Evolutionary conservation across 1,140 invertebrate genomes (phyloP), one percentile per base, ranked within the genome.

Genomic region (Macrotrachela quadricornifera): DNA sequence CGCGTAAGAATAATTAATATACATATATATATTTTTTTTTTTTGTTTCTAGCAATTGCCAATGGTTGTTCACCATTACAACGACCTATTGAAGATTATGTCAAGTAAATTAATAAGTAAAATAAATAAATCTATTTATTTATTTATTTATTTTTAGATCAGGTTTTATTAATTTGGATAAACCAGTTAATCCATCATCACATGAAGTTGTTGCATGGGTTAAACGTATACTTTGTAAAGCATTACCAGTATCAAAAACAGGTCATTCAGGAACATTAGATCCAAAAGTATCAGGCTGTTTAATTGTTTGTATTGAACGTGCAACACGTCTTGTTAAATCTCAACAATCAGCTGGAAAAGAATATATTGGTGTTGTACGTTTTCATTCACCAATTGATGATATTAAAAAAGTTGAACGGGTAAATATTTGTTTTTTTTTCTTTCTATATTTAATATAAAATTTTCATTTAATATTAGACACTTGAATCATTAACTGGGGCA

Each of bases 201-300:
- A 99, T 67, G 94, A 99, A 74, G 88, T 99, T 39, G 94, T 99
- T 0, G 86, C 94, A 13, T 99, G 92, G 92, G 85, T 99, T 52
- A 99, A 99, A 68, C 74, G 86, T 54, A 97, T 99, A 60, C 21
- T 30, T 4, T 30, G 21, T 30, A 30, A 30, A 30, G 21, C 21
- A 30, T 71, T 99, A 9, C 82, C 83, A 64, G 85, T 91, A 1
- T 84, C 95, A 52, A 94, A 92, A 71, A 99, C 94, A 9, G 94
- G 94, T 6, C 94, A 99, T 67, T 94, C 88, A n/a, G 94, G 94
- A 45, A 99, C 94, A 0, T 71, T 99, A 4, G 94, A 99, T 78
- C 94, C 94, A 0, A 97, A 99, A 75, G 83, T 83, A 9, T 60
- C 68, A 69, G 90, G 94, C 15, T 95, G 90, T 67, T 72, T 99